Evolutionary conservation across 2,888 invertebrate species (phyloP).

Genomic region (Microctonus brassicae): DNA sequence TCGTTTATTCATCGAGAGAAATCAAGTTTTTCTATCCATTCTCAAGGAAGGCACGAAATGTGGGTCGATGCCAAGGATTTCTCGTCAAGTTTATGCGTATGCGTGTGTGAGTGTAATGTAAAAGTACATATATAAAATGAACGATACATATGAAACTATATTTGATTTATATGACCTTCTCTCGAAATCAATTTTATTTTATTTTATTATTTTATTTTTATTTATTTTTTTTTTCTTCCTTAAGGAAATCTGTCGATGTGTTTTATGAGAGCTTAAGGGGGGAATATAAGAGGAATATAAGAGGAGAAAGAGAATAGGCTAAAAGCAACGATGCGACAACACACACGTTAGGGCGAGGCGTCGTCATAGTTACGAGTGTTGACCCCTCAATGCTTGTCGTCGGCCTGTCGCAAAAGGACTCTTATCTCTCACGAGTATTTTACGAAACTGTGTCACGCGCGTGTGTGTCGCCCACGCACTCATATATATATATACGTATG

Average conservation of each 20-base stretch:
- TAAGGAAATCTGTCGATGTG: not conserved
- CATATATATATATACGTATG: not conserved
- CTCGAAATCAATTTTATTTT: slow-evolving; percentile 1
- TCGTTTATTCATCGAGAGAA: not conserved
- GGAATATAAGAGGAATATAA: not conserved
- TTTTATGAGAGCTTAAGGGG: not conserved
- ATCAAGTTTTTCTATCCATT: not conserved
- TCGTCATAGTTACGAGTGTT: slow-evolving; percentile 65
- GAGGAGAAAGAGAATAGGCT: not conserved
- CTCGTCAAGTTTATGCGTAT: slow-evolving; percentile 6
- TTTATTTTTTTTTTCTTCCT: slow-evolving; percentile 29
- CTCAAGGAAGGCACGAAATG: slow-evolving; percentile 15
- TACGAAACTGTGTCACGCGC: slow-evolving; percentile 57
- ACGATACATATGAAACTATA: not conserved
- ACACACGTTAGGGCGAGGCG: slow-evolving; percentile 46
- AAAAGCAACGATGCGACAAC: not conserved
- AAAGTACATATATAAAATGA: too few species aligned
- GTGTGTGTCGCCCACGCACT: slow-evolving; percentile 38
- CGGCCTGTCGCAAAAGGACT: not conserved
- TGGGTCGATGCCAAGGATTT: slow-evolving; percentile 27
- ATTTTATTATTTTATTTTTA: slow-evolving; percentile 10
- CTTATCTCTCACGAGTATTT: not conserved
- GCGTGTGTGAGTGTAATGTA: not conserved
- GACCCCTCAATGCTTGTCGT: slow-evolving; percentile 51
- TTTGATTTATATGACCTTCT: not conserved